phyloP scores from a whole-genome alignment of 2,113 vertebrate species.

The Oryzias javanicus region DNA sequence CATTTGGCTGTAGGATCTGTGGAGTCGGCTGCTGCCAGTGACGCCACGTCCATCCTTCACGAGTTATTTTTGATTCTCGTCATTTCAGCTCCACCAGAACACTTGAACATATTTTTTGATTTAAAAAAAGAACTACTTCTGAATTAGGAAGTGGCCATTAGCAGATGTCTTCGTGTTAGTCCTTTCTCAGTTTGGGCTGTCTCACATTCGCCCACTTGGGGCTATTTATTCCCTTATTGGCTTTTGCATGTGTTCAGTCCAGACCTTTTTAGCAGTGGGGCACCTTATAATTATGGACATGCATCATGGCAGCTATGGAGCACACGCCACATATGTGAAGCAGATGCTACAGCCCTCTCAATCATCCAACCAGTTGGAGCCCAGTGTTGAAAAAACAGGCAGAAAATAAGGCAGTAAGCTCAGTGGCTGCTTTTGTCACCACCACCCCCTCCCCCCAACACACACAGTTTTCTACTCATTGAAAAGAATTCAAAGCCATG shows the following conservation, averaged over 20 bases:
- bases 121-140: slow-evolving; percentile 37
- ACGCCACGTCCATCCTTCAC: slow-evolving; percentile 54
- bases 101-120: slow-evolving; percentile 58
- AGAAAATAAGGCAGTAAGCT: slow-evolving; percentile 24
- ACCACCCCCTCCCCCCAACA: slow-evolving; percentile 3
- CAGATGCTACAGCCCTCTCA: slow-evolving; percentile 61
- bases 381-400: slow-evolving; percentile 5
- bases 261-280: slow-evolving; percentile 61
- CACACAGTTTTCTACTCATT: slow-evolving; percentile 4
- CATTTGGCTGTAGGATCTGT: slow-evolving; percentile 49
- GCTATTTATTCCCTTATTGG: slow-evolving; percentile 65
- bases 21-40: slow-evolving; percentile 59
- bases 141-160: slow-evolving; percentile 53
- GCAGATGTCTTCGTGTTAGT: slow-evolving; percentile 69
- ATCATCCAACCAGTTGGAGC: slow-evolving; percentile 39
- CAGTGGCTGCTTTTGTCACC: slow-evolving; percentile 11
- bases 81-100: slow-evolving; percentile 54
- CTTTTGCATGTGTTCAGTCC: slow-evolving; percentile 63
- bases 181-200: slow-evolving; percentile 65
- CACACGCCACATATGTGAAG: slow-evolving; percentile 61
- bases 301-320: slow-evolving; percentile 54
- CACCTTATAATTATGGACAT: slow-evolving; percentile 71
- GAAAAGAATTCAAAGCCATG: too few relatives aligned
- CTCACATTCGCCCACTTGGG: slow-evolving; percentile 67
- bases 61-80: slow-evolving; percentile 65